These are phyloP conservation scores for Trididemnum clinides DNA, from an alignment of 23 tunicate species.

Conservation along the genomic window DNA sequence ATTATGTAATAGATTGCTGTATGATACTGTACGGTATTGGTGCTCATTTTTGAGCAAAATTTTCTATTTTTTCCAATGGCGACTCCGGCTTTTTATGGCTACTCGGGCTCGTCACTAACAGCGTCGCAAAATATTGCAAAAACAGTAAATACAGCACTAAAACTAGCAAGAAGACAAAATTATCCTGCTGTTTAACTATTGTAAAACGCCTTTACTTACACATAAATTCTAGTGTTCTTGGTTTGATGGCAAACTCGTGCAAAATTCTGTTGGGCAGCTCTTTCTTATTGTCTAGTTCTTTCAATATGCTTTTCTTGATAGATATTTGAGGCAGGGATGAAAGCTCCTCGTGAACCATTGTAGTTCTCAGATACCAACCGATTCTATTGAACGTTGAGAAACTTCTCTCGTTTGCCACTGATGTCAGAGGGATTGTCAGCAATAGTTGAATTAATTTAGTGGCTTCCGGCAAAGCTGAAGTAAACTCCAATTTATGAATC, in stretches of 20 bases:
- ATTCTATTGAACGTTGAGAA: constrained; percentile 10
- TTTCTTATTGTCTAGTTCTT: neutral
- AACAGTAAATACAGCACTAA: neutral
- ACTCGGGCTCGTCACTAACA: neutral
- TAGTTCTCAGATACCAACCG: neutral
- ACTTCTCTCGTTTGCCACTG: constrained; percentile 1
- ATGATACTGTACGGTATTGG: too few relatives aligned
- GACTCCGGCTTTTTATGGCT: neutral
- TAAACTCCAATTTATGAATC: neutral
- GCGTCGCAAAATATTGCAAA: too few relatives aligned
- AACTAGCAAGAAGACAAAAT: neutral
- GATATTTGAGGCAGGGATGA: neutral
- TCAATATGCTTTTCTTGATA: neutral
- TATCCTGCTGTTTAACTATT: neutral
- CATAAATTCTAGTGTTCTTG: constrained; percentile 13
- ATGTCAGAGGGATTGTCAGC: neutral
- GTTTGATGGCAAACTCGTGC: constrained; percentile 12
- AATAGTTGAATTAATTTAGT: constrained; percentile 3
- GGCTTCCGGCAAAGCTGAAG: neutral
- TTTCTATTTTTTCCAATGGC: too few relatives aligned
- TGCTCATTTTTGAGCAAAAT: too few relatives aligned
- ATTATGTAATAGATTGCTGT: too few relatives aligned
- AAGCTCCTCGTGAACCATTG: neutral
- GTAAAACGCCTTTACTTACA: neutral
- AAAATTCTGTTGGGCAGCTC: constrained; percentile 8